Base-by-base conservation (phyloP, 2,888 invertebrate species). In the Arctia plantaginis region DNA sequence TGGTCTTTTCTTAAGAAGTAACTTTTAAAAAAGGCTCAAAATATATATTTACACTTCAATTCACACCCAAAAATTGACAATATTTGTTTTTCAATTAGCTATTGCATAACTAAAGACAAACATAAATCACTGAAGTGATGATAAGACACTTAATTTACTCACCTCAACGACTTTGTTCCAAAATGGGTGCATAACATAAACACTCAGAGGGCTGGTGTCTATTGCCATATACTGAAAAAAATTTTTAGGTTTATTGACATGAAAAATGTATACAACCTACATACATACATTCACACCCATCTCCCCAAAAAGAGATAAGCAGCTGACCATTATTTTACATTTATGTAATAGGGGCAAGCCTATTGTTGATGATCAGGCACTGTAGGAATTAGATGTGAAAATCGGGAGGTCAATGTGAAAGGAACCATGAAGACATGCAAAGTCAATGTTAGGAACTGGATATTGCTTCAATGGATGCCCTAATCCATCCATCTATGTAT, bases 131-230 rank as follows among this genome's bases (percentile, higher is more conserved):
- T n/a, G 51, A 30, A 59, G 27, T 55, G 12, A 55, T 59, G 27
- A 59, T 59, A 27, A 30, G 18, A 30, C 18, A 18, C 7, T 62
- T 27, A 7, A 44, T 33, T 55, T 30, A 93, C 96, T 96, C 96
- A 99, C 99, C 97, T 99, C 97, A 27, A 99, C 99, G 78, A 99
- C 97, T 97, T 97, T 97, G 93, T 99, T 98, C 99, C 99, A 99
- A 95, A 99, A 99, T 67, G 99, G 99, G 94, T 99, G 99, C 98
- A 99, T 99, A 80, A 99, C 97, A 97, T 99, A 99, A 77, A 98
- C 98, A 93, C 99, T 99, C 72, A 99, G 96, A 0, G 99, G 99
- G 88, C 99, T 99, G 47, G 99, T 99, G 93, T 99, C 99, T 92
- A 98, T 97, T 71, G 99, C 98, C 95, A 97, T 98, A 90, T 99